A percentile compares a stretch with the other conserved stretches of the same genome.
Conservation (phyloP, 2,888 invertebrate genomes). For the Drosophila tanythrix region DNA sequence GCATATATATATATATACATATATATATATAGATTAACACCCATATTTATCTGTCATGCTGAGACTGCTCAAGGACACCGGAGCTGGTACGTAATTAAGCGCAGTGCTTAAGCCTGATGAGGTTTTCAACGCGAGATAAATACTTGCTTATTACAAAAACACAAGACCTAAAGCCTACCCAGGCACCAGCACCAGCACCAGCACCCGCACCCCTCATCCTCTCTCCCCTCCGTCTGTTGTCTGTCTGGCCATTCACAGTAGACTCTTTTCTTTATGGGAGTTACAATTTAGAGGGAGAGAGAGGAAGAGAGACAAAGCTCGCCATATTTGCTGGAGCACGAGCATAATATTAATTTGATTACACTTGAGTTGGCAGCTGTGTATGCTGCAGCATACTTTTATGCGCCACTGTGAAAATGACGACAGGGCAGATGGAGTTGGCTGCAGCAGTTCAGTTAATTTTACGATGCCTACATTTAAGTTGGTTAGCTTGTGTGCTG, state of each 20-base stretch:
- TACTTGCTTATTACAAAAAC: slow-evolving; percentile 64
- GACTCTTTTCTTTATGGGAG: slow-evolving; percentile 31
- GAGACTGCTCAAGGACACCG: slow-evolving; percentile 38
- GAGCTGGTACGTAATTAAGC: slow-evolving; percentile 65
- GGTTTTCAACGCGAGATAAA: slow-evolving; percentile 76
- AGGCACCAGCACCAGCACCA: background rate
- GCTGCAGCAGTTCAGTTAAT: background rate
- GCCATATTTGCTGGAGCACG: slow-evolving; percentile 44
- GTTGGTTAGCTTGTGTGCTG: slow-evolving; percentile 14
- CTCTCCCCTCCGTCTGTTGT: background rate
- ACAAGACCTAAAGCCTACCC: slow-evolving; percentile 12
- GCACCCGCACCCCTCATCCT: background rate
- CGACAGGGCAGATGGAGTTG: slow-evolving; percentile 12
- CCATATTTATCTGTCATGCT: slow-evolving; percentile 14
- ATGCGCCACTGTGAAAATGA: slow-evolving; percentile 45
- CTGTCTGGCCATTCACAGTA: slow-evolving; percentile 21
- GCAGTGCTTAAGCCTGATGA: slow-evolving; percentile 72
- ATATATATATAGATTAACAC: slow-evolving; percentile 1
- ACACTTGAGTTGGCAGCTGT: slow-evolving; percentile 35
- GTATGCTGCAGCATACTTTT: slow-evolving; percentile 51
- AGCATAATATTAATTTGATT: slow-evolving; percentile 76
- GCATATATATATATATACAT: background rate
- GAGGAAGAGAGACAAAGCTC: slow-evolving; percentile 8
- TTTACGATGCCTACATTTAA: slow-evolving; percentile 25
- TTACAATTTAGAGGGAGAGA: slow-evolving; percentile 51